Percentiles rank a stretch among this genome's conserved stretches.
These are phyloP conservation scores for Lucifuga dentata DNA, from an alignment of 2,113 vertebrate species.

Conservation along the genomic window DNA sequence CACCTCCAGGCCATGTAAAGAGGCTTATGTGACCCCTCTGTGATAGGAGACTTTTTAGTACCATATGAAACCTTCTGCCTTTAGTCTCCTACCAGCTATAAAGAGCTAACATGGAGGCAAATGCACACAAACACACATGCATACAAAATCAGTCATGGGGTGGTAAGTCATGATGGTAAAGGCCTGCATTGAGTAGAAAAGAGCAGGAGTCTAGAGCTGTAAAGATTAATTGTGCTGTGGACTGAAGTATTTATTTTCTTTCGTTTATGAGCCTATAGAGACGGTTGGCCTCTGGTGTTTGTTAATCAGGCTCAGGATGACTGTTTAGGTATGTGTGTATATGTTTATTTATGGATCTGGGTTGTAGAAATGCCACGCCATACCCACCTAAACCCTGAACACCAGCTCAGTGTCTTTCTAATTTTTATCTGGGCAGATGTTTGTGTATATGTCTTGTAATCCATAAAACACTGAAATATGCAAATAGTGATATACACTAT, in stretches of 20 bases:
- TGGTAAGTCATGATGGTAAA: conserved; percentile 36
- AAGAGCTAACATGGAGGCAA: conserved; percentile 15
- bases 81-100: conserved; percentile 17
- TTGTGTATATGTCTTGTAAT: too few species aligned
- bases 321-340: conserved; percentile 8
- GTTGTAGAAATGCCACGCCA: conserved; percentile 5
- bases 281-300: conserved; percentile 29
- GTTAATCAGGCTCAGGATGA: conserved; percentile 43
- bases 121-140: conserved; percentile 3
- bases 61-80: conserved; percentile 39
- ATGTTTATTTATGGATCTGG: conserved; percentile 28
- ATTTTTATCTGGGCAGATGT: not conserved
- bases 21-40: conserved; percentile 50
- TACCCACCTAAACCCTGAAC: not conserved
- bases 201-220: conserved; percentile 21
- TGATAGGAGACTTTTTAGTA: conserved; percentile 34
- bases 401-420: not conserved
- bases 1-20: conserved; percentile 47
- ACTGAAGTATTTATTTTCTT: conserved; percentile 39
- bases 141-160: conserved; percentile 20
- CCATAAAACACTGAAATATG: too few species aligned
- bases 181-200: not conserved
- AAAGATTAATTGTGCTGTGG: conserved; percentile 53
- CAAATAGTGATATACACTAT: too few species aligned
- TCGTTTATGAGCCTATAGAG: conserved; percentile 37